These are phyloP conservation scores for Pteronotus mesoamericanus DNA, from an alignment of 2,797 vertebrate genomes.

Conservation along the genomic window DNA sequence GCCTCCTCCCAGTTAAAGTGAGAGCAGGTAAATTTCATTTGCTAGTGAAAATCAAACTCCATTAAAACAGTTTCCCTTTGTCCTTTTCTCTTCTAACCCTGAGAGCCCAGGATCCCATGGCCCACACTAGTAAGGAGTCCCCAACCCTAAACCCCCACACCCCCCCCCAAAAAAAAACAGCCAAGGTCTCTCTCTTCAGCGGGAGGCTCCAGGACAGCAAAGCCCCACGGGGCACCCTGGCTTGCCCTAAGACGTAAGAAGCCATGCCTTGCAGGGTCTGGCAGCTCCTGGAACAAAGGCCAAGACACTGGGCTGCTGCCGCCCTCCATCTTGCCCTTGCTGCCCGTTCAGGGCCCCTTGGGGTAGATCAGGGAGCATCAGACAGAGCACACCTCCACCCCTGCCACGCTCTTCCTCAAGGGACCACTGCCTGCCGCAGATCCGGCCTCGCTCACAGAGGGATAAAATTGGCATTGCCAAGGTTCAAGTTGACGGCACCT, in stretches of 20 bases:
- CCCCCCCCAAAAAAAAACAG: not conserved
- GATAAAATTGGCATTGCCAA: not conserved
- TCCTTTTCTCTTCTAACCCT: conserved; percentile 21
- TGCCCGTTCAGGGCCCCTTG: not conserved
- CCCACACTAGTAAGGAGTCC: not conserved
- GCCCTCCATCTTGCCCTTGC: not conserved
- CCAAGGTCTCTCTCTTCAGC: not conserved
- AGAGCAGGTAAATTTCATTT: conserved; percentile 81
- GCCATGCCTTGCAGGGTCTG: not conserved
- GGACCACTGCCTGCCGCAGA: not conserved
- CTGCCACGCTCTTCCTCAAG: not conserved
- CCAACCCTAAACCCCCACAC: not conserved
- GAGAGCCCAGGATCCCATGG: not conserved
- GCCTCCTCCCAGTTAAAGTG: conserved; percentile 65
- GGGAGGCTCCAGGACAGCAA: not conserved
- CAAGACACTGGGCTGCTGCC: not conserved
- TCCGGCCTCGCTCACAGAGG: not conserved
- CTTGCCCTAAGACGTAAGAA: not conserved
- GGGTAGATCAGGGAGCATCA: not conserved
- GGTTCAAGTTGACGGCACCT: not conserved
- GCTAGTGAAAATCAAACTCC: conserved; percentile 81
- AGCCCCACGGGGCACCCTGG: not conserved
- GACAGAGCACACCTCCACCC: not conserved
- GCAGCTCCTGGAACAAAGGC: conserved; percentile 38
- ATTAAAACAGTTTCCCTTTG: conserved; percentile 73